Evolutionary conservation across 1,140 invertebrate genomes (phyloP), one percentile per base, ranked within the genome.

Genomic region (Babylonia areolata): DNA sequence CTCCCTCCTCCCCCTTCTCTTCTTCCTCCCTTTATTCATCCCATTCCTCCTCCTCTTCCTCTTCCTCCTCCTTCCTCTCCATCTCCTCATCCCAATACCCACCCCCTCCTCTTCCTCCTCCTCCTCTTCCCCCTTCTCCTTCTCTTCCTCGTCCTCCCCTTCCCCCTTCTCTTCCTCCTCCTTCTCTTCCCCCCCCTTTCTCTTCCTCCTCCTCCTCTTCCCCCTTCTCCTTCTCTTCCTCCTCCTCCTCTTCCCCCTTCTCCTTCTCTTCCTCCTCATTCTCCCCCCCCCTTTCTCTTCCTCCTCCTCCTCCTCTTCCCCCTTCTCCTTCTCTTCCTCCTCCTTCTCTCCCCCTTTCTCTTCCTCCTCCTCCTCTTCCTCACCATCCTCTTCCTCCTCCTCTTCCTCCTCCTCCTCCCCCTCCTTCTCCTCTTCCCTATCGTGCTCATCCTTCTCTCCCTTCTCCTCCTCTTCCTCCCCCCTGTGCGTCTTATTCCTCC

Each of bases 361-460:
- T 51, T 51, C 46, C 20, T 51, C 39, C n/a, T 80, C 39, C n/a
- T 42, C 40, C n/a, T 40, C 40, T 80, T 40, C 39, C 37, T 80
- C 78, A 11, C 37, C 78, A 15, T 80, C 78, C n/a, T 80, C 40
- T 80, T 42, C 78, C 37, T 80, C 39, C 35, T 80, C 40, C 35
- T 42, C 40, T 42, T 42, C 39, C n/a, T 80, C 39, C 35, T 80
- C 40, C 35, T 42, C 40, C 37, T 40, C 69, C 71, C 31, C 54
- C 33, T 58, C 51, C 51, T 51, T 51, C 9, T 58, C 23, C 51
- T 28, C 54, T 51, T 51, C 28, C n/a, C 33, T n/a, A 5, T 35
- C 54, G 11, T n/a, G 2, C 51, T 35, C 54, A 15, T 82, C 23
- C 33, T 46, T 51, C 9, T 82, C 40, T 82, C 9, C 46, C 33